A percentile compares a stretch with the other conserved stretches of the same genome.
Evolutionary conservation across 2,113 vertebrate genomes (phyloP).

Genomic region (Tragelaphus strepsiceros): DNA sequence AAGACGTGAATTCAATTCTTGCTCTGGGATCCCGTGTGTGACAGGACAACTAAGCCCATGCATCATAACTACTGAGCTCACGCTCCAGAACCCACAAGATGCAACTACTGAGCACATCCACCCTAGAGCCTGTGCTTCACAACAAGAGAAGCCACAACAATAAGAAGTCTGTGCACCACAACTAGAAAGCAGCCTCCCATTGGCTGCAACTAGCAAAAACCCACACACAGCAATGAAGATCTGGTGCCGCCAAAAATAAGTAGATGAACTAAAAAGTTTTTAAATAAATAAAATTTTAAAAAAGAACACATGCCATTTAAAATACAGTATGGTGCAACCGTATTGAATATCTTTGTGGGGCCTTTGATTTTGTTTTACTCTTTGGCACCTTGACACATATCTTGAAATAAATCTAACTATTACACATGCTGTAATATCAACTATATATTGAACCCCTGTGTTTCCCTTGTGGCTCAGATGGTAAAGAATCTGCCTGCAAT

Average conservation of each 20-base stretch:
- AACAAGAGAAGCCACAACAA: neutral
- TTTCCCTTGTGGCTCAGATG: neutral
- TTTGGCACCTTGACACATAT: neutral
- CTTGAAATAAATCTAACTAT: neutral
- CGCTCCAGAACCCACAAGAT: neutral
- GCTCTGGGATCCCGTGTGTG: neutral
- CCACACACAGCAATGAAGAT: neutral
- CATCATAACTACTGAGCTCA: neutral
- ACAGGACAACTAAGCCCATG: neutral
- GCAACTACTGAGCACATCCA: neutral
- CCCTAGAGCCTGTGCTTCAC: neutral
- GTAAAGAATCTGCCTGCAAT: neutral
- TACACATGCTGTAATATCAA: neutral
- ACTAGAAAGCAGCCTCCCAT: neutral
- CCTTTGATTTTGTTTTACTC: neutral
- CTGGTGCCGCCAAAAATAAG: accelerated
- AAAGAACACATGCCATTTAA: neutral
- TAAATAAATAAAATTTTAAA: neutral
- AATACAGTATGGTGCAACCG: neutral
- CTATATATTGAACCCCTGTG: neutral
- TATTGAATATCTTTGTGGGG: neutral
- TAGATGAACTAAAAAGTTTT: neutral
- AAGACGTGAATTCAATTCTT: neutral
- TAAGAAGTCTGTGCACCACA: neutral
- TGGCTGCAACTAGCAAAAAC: neutral